These are phyloP conservation scores for Tetranychus piercei DNA, from an alignment of 2,888 invertebrate species.

Conservation along the genomic window DNA sequence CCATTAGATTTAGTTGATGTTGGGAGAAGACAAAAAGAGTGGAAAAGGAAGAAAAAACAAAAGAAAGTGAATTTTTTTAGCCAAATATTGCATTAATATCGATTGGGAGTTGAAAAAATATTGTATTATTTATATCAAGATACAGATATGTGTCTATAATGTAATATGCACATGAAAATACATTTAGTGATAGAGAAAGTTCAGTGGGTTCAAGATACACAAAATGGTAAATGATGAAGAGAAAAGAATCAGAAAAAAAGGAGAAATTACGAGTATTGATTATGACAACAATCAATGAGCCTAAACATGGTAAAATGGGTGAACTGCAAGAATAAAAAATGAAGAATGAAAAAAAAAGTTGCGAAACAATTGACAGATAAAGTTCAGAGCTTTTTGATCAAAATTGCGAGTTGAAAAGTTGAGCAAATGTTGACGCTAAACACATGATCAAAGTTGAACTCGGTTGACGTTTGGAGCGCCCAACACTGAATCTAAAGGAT, in stretches of 20 bases:
- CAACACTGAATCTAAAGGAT: no score
- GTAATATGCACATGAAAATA: neutral
- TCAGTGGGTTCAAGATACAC: neutral
- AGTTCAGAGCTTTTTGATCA: no score
- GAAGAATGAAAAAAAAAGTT: neutral
- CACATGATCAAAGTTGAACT: no score
- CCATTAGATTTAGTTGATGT: neutral
- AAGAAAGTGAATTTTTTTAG: neutral
- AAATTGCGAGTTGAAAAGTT: no score
- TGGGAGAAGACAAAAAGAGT: neutral
- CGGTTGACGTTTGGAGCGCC: no score
- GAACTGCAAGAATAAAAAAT: neutral
- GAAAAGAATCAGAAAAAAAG: neutral
- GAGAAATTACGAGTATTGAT: neutral
- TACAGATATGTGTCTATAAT: neutral
- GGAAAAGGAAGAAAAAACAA: neutral
- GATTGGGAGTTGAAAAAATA: neutral
- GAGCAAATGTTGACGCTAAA: no score
- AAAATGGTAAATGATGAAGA: no score
- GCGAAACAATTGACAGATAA: neutral
- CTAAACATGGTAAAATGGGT: neutral
- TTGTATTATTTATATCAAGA: neutral
- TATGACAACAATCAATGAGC: neutral
- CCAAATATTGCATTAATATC: neutral
- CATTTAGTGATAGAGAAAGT: neutral